Conservation (phyloP, 2,888 invertebrate species). For the Zhuqinia jingwanae region DNA sequence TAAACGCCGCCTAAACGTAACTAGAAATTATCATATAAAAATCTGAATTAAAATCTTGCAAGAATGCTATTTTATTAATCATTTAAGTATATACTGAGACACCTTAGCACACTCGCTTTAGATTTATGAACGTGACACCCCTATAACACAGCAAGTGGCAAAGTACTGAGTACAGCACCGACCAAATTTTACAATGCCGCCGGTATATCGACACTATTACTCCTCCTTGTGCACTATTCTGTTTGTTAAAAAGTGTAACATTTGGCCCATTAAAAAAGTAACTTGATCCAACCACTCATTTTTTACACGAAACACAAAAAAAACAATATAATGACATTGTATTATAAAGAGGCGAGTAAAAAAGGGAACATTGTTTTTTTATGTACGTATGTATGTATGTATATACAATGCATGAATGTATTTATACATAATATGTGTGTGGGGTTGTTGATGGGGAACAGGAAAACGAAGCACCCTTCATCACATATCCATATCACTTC, state of each 20-base stretch:
- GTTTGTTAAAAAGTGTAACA: conserved; percentile 60
- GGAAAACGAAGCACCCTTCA: conserved; percentile 55
- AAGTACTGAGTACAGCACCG: too few relatives aligned
- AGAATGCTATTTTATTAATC: too few relatives aligned
- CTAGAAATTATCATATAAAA: too few relatives aligned
- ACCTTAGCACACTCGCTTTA: too few relatives aligned
- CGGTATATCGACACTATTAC: too few relatives aligned
- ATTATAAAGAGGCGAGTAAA: conserved; percentile 8
- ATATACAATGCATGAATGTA: too few relatives aligned
- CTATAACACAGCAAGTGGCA: background rate
- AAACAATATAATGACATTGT: conserved; percentile 45
- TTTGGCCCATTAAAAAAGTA: conserved; percentile 72
- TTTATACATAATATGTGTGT: too few relatives aligned
- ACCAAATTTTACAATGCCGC: too few relatives aligned
- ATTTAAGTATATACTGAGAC: too few relatives aligned
- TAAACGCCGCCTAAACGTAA: too few relatives aligned
- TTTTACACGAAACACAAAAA: conserved; percentile 56
- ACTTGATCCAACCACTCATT: conserved; percentile 68
- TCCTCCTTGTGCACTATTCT: too few relatives aligned
- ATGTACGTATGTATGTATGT: background rate
- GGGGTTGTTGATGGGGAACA: conserved; percentile 24
- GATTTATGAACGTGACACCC: background rate
- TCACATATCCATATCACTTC: conserved; percentile 55
- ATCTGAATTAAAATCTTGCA: too few relatives aligned
- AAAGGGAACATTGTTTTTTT: conserved; percentile 5